Evolutionary conservation across 2,113 vertebrate species (phyloP).

Genomic region (Rhegmatorhina hoffmannsi): DNA sequence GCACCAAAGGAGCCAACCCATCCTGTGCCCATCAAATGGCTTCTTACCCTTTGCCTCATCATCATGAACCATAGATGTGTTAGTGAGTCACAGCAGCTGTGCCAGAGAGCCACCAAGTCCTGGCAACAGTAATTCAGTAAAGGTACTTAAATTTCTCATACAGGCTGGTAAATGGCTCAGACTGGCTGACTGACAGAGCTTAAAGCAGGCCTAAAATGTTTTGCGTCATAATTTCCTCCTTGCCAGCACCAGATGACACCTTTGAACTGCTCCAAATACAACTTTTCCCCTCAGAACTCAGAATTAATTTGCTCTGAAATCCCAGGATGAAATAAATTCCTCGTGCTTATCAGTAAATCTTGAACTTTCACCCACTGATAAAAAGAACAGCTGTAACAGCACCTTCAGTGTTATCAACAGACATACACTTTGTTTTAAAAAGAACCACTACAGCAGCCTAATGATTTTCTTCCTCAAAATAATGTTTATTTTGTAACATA

Average conservation of each 20-base stretch:
- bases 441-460: background rate
- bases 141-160: background rate
- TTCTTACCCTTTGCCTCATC: no score
- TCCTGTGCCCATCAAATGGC: no score
- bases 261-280: background rate
- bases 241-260: background rate
- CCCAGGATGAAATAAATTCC: background rate
- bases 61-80: no score
- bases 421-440: background rate
- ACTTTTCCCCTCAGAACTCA: background rate
- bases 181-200: background rate
- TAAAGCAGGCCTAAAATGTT: background rate
- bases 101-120: no score
- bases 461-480: background rate
- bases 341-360: background rate
- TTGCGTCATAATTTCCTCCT: background rate
- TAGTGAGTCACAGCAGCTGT: no score
- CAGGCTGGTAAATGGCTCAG: background rate
- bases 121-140: background rate
- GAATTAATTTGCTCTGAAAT: background rate
- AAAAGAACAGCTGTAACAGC: background rate
- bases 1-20: no score
- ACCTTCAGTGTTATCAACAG: background rate
- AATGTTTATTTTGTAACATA: background rate
- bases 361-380: background rate